Conservation (phyloP, 1,140 invertebrate species). For the Goniozus legneri region DNA sequence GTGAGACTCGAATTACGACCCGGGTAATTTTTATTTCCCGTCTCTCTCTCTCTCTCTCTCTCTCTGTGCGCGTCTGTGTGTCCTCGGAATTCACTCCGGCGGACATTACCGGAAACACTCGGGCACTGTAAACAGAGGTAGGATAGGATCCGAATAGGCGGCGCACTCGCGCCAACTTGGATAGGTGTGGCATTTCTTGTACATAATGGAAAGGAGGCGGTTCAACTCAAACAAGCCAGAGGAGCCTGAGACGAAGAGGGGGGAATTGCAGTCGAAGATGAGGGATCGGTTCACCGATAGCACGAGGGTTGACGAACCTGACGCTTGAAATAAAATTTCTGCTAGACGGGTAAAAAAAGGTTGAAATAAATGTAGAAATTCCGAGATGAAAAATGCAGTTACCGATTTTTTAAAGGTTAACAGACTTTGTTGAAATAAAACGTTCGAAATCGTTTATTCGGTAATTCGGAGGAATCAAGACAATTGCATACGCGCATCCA, state of each 20-base stretch:
- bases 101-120: constrained; percentile 16
- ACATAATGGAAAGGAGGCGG: constrained; percentile 12
- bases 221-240: constrained; percentile 22
- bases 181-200: constrained; percentile 12
- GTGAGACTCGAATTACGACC: too few relatives aligned
- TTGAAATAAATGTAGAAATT: too few relatives aligned
- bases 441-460: too few relatives aligned
- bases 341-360: too few relatives aligned
- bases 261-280: neutral
- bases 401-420: too few relatives aligned
- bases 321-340: too few relatives aligned
- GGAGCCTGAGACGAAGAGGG: neutral
- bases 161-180: constrained; percentile 19
- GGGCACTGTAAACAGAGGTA: constrained; percentile 23
- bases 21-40: constrained; percentile 10
- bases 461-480: too few relatives aligned
- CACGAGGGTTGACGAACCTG: too few relatives aligned
- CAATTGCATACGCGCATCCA: too few relatives aligned
- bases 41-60: constrained; percentile 2
- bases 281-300: too few relatives aligned
- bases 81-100: constrained; percentile 16
- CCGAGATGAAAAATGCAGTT: too few relatives aligned
- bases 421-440: too few relatives aligned
- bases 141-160: constrained; percentile 19
- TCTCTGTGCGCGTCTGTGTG: constrained; percentile 1